Conservation (phyloP, 2,797 vertebrate genomes). For the Xerus rutilus region DNA sequence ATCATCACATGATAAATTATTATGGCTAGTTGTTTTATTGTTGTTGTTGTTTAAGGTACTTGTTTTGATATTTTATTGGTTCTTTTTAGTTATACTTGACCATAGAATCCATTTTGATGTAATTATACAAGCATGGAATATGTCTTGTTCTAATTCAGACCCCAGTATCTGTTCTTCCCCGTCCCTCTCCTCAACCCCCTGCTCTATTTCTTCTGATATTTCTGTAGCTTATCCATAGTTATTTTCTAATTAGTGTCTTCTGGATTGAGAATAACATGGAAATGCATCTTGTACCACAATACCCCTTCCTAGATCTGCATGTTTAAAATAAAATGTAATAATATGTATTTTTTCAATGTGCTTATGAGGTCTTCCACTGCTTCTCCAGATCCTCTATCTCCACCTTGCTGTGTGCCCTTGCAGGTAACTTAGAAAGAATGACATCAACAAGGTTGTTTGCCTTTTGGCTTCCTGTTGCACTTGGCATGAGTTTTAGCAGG, state of each 20-base stretch:
- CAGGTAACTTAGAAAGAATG: background rate
- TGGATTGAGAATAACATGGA: background rate
- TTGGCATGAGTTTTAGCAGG: background rate
- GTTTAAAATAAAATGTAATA: background rate
- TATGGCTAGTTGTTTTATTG: background rate
- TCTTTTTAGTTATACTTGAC: no score
- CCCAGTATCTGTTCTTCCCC: no score
- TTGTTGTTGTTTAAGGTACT: background rate
- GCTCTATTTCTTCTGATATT: no score
- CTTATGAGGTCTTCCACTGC: background rate
- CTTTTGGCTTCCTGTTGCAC: background rate
- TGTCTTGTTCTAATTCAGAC: no score
- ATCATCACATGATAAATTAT: background rate
- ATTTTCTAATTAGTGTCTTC: background rate
- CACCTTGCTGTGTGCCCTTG: background rate
- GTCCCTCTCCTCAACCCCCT: no score
- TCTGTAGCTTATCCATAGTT: no score
- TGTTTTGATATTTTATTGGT: background rate
- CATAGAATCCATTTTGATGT: no score
- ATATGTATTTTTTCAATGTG: background rate
- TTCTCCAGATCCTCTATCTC: background rate
- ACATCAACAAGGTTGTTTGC: background rate
- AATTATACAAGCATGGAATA: no score
- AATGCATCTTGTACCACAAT: background rate
- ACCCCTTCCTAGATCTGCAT: background rate